Percentiles rank a stretch among this genome's conserved stretches.
Conservation (phyloP, 2,888 invertebrate species). For the Cistogaster globosa region DNA sequence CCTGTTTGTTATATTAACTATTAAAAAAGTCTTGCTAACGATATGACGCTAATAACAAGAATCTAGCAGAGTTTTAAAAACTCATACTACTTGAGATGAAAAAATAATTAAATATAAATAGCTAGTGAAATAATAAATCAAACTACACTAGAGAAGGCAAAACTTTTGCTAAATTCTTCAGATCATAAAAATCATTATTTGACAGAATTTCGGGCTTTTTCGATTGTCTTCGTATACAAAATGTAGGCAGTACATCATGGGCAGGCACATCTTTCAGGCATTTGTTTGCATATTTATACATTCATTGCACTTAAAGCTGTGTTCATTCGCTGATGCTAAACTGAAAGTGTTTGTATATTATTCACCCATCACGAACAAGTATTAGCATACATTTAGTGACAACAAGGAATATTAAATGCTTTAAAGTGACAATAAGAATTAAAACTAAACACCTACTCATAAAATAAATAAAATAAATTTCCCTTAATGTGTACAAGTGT, state of each 20-base stretch:
- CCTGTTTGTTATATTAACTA: too few relatives aligned
- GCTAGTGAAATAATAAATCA: too few relatives aligned
- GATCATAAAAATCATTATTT: background rate
- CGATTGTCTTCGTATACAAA: background rate
- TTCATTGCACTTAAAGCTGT: slow-evolving; percentile 12
- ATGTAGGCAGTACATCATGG: background rate
- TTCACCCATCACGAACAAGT: slow-evolving; percentile 61
- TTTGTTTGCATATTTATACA: slow-evolving; percentile 23
- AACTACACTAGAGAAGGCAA: too few relatives aligned
- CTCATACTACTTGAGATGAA: too few relatives aligned
- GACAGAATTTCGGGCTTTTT: background rate
- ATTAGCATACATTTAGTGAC: slow-evolving; percentile 54
- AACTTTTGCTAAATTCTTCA: background rate
- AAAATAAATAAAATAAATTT: slow-evolving; percentile 28
- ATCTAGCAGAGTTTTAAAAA: too few relatives aligned
- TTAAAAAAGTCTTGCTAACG: too few relatives aligned
- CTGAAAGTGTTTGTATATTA: slow-evolving; percentile 37
- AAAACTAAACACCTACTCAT: slow-evolving; percentile 4
- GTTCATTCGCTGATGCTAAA: slow-evolving; percentile 24
- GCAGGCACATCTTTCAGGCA: slow-evolving; percentile 31
- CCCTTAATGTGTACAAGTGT: background rate
- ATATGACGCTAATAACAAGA: too few relatives aligned
- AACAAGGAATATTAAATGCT: slow-evolving; percentile 62
- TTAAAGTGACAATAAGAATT: slow-evolving; percentile 59
- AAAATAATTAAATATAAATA: too few relatives aligned